These are phyloP conservation scores for Chymomyza caudatula DNA, from an alignment of 2,888 invertebrate genomes.

Conservation along the genomic window DNA sequence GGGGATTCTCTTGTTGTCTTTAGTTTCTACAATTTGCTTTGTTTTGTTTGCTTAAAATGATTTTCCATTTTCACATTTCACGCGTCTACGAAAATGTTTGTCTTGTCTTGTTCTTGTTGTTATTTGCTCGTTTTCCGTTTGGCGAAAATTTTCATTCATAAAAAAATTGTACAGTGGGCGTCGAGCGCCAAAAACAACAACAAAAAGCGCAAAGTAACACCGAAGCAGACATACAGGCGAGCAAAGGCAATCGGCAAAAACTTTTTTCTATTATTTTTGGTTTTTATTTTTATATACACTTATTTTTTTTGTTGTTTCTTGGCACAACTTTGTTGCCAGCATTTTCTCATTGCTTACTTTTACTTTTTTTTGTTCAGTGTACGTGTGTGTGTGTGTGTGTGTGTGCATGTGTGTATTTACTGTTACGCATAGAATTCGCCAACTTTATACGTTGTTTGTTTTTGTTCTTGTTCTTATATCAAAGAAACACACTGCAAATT, in stretches of 20 bases:
- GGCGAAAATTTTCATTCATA: slow-evolving; percentile 63
- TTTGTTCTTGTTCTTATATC: background rate
- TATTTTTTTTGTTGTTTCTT: slow-evolving; percentile 12
- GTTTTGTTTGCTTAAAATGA: slow-evolving; percentile 51
- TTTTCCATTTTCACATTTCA: slow-evolving; percentile 72
- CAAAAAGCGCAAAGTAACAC: background rate
- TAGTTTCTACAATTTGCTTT: background rate
- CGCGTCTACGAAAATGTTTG: slow-evolving; percentile 47
- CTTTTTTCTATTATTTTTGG: slow-evolving; percentile 20
- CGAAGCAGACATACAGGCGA: slow-evolving; percentile 64
- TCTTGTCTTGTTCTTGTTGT: slow-evolving; percentile 18
- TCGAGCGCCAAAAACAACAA: slow-evolving; percentile 55
- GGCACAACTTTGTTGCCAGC: background rate
- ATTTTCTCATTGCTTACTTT: slow-evolving; percentile 1
- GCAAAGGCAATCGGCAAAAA: background rate
- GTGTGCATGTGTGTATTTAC: background rate
- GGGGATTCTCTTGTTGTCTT: background rate
- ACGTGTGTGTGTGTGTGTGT: slow-evolving; percentile 2
- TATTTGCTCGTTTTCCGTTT: slow-evolving; percentile 5
- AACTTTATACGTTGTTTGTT: slow-evolving; percentile 1
- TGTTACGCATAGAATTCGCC: background rate
- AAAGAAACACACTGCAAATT: slow-evolving; percentile 56
- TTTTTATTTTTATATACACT: slow-evolving; percentile 62
- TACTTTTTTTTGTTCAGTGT: slow-evolving; percentile 10
- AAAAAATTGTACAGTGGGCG: slow-evolving; percentile 56